Evolutionary conservation across 2,888 invertebrate genomes (phyloP).

Genomic region (Drosophila paramelanica): DNA sequence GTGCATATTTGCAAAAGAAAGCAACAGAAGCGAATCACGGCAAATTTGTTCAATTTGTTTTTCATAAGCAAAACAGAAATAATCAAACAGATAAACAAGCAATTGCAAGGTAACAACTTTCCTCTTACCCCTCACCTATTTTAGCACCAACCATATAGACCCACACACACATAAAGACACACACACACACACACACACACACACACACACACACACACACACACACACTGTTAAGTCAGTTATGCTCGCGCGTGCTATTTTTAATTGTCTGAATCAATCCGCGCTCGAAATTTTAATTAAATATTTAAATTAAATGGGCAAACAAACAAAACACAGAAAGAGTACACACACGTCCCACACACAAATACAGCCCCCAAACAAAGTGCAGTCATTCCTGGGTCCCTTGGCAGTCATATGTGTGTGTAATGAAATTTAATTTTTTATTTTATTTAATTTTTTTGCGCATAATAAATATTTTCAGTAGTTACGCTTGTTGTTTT

Average conservation of each 20-base stretch:
- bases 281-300: constrained; percentile 78
- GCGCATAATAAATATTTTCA: constrained; percentile 71
- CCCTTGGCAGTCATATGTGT: constrained; percentile 20
- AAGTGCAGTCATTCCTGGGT: constrained; percentile 14
- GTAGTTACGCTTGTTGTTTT: constrained; percentile 55
- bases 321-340: constrained; percentile 50
- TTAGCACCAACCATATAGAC: background rate
- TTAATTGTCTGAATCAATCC: constrained; percentile 78
- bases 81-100: constrained; percentile 39
- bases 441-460: constrained; percentile 20
- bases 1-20: constrained; percentile 37
- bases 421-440: constrained; percentile 60
- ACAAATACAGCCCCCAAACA: constrained; percentile 14
- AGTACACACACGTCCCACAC: constrained; percentile 19
- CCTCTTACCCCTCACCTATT: background rate
- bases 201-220: background rate
- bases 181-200: background rate
- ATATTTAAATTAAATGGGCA: constrained; percentile 76
- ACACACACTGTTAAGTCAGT: background rate
- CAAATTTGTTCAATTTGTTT: constrained; percentile 56
- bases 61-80: constrained; percentile 37
- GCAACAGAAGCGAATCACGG: constrained; percentile 10
- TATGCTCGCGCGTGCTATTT: constrained; percentile 54
- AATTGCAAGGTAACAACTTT: constrained; percentile 2
- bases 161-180: background rate